Conservation (phyloP, 1,140 invertebrate species). For the Neodiprion pinetum region DNA sequence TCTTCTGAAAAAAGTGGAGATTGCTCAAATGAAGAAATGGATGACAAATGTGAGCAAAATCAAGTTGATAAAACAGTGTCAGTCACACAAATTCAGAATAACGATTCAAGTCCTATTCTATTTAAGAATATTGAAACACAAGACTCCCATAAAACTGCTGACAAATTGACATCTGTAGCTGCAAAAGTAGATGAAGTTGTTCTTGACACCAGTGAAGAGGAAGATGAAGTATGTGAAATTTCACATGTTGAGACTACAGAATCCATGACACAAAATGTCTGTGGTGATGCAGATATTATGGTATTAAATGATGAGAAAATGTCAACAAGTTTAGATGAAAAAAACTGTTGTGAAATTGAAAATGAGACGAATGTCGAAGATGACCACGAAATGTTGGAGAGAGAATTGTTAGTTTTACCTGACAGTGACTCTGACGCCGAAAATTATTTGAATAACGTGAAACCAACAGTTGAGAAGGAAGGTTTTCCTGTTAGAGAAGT, state of each 20-base stretch:
- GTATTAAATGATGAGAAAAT: slow-evolving; percentile 28
- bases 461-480: slow-evolving; percentile 66
- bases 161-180: slow-evolving; percentile 3
- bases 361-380: slow-evolving; percentile 52
- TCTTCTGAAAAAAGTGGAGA: background rate
- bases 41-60: background rate
- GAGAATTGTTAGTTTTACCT: slow-evolving; percentile 66
- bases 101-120: slow-evolving; percentile 10
- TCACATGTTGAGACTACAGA: slow-evolving; percentile 40
- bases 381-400: slow-evolving; percentile 39
- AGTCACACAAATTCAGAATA: slow-evolving; percentile 13
- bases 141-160: slow-evolving; percentile 38
- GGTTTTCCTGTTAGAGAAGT: slow-evolving; percentile 68
- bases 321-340: slow-evolving; percentile 32
- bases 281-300: slow-evolving; percentile 28
- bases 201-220: slow-evolving; percentile 50
- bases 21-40: background rate
- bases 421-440: slow-evolving; percentile 73
- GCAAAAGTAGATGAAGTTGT: slow-evolving; percentile 42
- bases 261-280: slow-evolving; percentile 37
- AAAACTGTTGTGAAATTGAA: slow-evolving; percentile 38
- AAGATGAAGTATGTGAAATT: slow-evolving; percentile 46
- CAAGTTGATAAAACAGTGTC: background rate
- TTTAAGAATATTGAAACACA: slow-evolving; percentile 19
- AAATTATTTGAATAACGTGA: slow-evolving; percentile 69